Evolutionary conservation across 2,888 invertebrate genomes (phyloP), one percentile per base, ranked within the genome.

Genomic region (Macropis europaea): DNA sequence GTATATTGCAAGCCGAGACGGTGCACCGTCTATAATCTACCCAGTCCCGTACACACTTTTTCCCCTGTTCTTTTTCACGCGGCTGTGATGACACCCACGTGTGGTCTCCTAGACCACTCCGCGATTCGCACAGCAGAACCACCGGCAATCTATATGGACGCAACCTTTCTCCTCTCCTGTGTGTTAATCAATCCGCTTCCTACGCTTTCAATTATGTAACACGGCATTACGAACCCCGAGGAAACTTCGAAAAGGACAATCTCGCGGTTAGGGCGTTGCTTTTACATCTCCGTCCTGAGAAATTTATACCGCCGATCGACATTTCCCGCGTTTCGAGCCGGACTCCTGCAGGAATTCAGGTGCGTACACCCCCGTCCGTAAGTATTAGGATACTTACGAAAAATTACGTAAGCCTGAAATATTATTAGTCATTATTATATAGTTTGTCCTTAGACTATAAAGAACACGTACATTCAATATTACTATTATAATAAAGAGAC

Each of bases 141-240:
- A 84, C 87, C 84, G 86, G 87, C 87, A 86, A 85, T 87, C 85
- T 86, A 75, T 80, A 81, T 66, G 76, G 72, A 70, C 77, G 69
- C 73, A 70, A 79, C 89, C 89, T 90, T 90, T 90, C 89, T 89
- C 89, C 86, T 88, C 76, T 66, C 76, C 15, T 85, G 86, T 88
- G 88, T 89, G 89, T 88, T 90, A 90, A 90, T 90, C 89, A 88
- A 90, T 89, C 88, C 85, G 87, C 89, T 86, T 88, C 89, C 89
- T 89, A 90, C 89, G 89, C 89, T 86, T 84, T 82, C 87, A 87
- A 88, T 88, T 88, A 88, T 86, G 87, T 87, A 88, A 88, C 75
- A 70, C 79, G 75, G 84, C 80, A 81, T 86, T 83, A 81, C 77
- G 76, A 28, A 76, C 76, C 81, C 68, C 59, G 52, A 77, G 82